Evolutionary conservation across 2,113 vertebrate genomes (phyloP).

Genomic region (Oophaga pumilio): DNA sequence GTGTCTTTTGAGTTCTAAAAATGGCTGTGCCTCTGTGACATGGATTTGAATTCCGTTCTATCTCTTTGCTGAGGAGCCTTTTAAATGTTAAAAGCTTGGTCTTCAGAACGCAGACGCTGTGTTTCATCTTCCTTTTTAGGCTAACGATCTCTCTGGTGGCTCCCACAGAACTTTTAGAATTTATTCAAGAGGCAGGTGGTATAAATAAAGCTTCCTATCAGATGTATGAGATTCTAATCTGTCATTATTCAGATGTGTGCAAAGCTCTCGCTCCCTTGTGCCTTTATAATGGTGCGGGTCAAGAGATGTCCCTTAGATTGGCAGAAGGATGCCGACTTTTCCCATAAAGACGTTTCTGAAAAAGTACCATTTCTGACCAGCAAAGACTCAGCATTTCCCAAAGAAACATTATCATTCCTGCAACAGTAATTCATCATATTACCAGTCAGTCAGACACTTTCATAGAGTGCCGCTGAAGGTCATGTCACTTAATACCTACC

Average conservation of each 20-base stretch:
- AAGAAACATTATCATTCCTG: slow-evolving; percentile 1
- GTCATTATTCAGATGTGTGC: slow-evolving; percentile 47
- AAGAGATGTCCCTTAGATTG: slow-evolving; percentile 45
- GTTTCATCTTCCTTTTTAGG: slow-evolving; percentile 55
- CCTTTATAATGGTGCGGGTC: slow-evolving; percentile 27
- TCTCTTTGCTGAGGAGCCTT: slow-evolving; percentile 49
- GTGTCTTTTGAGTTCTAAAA: slow-evolving; percentile 49
- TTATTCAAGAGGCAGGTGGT: slow-evolving; percentile 51
- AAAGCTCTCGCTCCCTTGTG: slow-evolving; percentile 20
- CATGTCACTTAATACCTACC: slow-evolving; percentile 1
- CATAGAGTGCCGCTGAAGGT: slow-evolving; percentile 14
- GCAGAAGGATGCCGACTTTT: slow-evolving; percentile 40
- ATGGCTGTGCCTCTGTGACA: slow-evolving; percentile 21
- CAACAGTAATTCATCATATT: slow-evolving; percentile 39
- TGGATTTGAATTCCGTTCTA: slow-evolving; percentile 16
- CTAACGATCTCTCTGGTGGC: slow-evolving; percentile 59
- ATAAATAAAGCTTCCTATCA: slow-evolving; percentile 50
- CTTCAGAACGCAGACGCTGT: slow-evolving; percentile 50
- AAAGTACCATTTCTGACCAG: slow-evolving; percentile 22
- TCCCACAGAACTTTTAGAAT: slow-evolving; percentile 39
- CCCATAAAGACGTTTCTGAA: slow-evolving; percentile 36
- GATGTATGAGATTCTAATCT: slow-evolving; percentile 47
- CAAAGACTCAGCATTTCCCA: slow-evolving; percentile 29
- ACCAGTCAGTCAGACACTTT: slow-evolving; percentile 23
- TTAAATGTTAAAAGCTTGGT: slow-evolving; percentile 57